Evolutionary conservation across 2,113 vertebrate species (phyloP).

Genomic region (Xerus inauris): DNA sequence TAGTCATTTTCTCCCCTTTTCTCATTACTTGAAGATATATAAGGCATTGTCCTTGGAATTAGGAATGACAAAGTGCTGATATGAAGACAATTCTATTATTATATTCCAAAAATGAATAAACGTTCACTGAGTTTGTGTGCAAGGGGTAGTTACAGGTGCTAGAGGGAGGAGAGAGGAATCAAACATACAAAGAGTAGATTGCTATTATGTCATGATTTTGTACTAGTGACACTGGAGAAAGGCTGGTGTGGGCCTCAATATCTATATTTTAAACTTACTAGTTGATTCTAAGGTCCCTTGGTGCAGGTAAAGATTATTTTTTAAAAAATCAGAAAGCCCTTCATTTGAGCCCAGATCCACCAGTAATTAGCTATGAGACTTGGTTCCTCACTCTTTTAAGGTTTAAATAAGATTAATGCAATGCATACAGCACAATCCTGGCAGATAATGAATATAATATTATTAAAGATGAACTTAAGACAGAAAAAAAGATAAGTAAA

Average conservation of each 20-base stretch:
- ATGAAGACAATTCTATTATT: not conserved
- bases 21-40: not conserved
- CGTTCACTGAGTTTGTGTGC: not conserved
- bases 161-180: not conserved
- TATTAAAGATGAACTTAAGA: not conserved
- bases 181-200: not conserved
- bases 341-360: not conserved
- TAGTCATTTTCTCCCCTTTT: not conserved
- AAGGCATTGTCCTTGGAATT: not conserved
- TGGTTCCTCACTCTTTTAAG: not conserved
- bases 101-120: not conserved
- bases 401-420: not conserved
- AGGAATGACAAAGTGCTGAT: not conserved
- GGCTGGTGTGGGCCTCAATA: not conserved
- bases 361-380: not conserved
- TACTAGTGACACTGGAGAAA: not conserved
- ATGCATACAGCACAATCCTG: not conserved
- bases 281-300: constrained; percentile 6
- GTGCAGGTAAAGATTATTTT: not conserved
- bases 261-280: not conserved
- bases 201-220: not conserved
- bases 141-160: not conserved
- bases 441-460: not conserved
- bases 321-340: constrained; percentile 22
- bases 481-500: not conserved